Evolutionary conservation across 1,140 invertebrate species (phyloP), one percentile per base, ranked within the genome.

Genomic region (Parapsyche elsis): DNA sequence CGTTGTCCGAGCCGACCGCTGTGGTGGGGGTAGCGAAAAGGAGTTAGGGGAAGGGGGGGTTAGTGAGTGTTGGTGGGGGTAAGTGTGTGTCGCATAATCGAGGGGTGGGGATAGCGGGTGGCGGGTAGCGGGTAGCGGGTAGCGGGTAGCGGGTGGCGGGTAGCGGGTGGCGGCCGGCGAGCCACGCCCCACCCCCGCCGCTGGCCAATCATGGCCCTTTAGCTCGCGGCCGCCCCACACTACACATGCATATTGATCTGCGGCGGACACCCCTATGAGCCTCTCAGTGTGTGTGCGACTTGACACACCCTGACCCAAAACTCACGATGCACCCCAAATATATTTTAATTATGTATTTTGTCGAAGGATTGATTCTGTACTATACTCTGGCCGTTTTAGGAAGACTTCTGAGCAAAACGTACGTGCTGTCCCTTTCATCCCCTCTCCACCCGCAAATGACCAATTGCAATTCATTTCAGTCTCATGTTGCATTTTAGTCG

Each of bases 201-300:
- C 74, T 30, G 82, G 82, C 82, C 82, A 83, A 83, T 83, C 82
- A 81, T 83, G 81, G 80, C 80, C 82, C 80, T 81, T 81, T 79
- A 81, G 74, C 67, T 71, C 70, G 71, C 30, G 30, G 53, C 73
- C 30, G 16, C 81, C 81, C 79, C 82, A 77, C 78, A 78, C 80
- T 78, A 78, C 82, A 76, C 80, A 81, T 83, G 82, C 82, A 83
- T 83, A 83, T 83, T 83, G 82, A 83, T 83, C 82, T 83, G 82
- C 80, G 82, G 82, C 82, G 82, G 82, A 83, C 82, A 83, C 82
- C 82, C 82, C 82, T 83, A 83, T 83, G 82, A 81, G 80, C 77
- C 80, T 80, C 81, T 81, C 78, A 70, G 71, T 83, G 82, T 81
- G 67, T 83, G 82, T 81, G 78, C 64, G 16, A 9, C 82, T 70